Base-by-base conservation (phyloP, 2,113 vertebrate genomes). In the Pyrgilauda ruficollis region DNA sequence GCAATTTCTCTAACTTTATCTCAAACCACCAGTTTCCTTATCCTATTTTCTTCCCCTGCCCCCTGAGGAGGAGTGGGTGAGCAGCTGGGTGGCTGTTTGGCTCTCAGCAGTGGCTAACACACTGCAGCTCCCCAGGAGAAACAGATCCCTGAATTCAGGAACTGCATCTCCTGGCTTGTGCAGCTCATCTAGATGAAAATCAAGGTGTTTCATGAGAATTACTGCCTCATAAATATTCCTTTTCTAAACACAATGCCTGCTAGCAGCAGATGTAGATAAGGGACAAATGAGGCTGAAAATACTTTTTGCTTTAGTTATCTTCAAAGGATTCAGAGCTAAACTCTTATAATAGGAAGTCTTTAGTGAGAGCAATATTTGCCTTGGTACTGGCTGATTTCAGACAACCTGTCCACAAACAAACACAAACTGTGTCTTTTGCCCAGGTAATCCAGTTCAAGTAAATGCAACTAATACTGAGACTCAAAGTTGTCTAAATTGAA, bases 201-300 rank as follows among this genome's bases (percentile, higher is more conserved):
- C 66, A 87, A 93, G 74, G 64, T 89, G 33, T 84, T 95, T 55
- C 11, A 10, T 68, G 24, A 69, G 66, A 94, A 81, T 67, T 90
- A 81, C 39, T 75, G 61, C 61, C 83, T 88, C 64, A 93, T 92
- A 95, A 94, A 94, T 92, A 93, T 70, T 93, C 50, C 35, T 74
- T 67, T 88, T 86, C 75, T 75, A 67, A 84, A 89, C 39, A 91
- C 80, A 89, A 84, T 47, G 56, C 56, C 89, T 89, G 22, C 52
- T 56, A 84, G 89, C 86, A 77, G 64, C 69, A 94, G 76, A 74
- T 70, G 50, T 22, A 90, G 79, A 84, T 90, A 94, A 95, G 80
- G 37, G 39, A 87, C 30, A 94, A 93, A 86, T 70, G 27, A 87
- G 39, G 39, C 41, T 93, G 79, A 90, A 92, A 92, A 88, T 31